phyloP scores from a whole-genome alignment of 2,113 vertebrate species.

The Empidonax traillii region DNA sequence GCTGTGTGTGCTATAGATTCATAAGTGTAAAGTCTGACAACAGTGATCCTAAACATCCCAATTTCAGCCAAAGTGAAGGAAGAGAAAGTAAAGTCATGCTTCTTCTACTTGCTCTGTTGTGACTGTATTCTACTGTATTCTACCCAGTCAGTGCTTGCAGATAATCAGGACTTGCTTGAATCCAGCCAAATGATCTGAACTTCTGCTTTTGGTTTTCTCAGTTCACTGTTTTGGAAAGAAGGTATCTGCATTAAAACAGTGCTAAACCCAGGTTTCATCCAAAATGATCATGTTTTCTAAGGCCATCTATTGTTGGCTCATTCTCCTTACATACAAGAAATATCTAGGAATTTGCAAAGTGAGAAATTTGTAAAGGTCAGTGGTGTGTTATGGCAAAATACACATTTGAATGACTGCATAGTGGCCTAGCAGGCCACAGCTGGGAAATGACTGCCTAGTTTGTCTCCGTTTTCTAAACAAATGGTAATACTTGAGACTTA shows the following conservation, averaged over 20 bases:
- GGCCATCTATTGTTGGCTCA: background rate
- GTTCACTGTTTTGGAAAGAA: background rate
- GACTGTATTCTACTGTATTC: background rate
- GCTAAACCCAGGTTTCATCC: background rate
- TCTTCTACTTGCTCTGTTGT: background rate
- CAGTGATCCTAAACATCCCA: background rate
- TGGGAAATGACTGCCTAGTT: background rate
- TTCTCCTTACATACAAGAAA: background rate
- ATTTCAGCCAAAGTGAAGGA: background rate
- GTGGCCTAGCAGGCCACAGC: background rate
- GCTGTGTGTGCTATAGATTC: background rate
- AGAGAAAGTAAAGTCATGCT: background rate
- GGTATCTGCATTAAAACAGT: background rate
- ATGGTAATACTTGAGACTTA: background rate
- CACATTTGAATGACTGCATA: background rate
- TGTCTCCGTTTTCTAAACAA: background rate
- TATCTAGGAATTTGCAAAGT: background rate
- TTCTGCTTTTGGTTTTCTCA: background rate
- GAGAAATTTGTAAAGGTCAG: background rate
- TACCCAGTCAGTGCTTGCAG: background rate
- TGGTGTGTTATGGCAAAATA: background rate
- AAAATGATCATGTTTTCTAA: rapidly evolving
- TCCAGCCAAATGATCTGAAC: background rate
- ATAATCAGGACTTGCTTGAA: background rate
- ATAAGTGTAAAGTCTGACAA: background rate